phyloP scores from a whole-genome alignment of 2,113 vertebrate genomes.

The Thymallus thymallus region DNA sequence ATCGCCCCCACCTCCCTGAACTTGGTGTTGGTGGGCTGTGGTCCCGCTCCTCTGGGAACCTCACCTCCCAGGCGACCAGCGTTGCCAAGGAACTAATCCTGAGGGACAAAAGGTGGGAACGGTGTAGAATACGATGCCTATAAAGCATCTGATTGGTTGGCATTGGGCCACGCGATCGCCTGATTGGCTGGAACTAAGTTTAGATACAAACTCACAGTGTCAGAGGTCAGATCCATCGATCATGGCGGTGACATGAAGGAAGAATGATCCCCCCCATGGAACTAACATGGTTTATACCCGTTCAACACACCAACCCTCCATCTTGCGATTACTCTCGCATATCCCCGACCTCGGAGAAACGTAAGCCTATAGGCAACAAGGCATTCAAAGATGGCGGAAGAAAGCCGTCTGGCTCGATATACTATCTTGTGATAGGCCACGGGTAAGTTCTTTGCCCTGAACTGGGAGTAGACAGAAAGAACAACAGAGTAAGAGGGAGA shows the following conservation, averaged over 20 bases:
- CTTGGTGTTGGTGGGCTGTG: constrained; percentile 25
- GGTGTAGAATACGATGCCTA: constrained; percentile 56
- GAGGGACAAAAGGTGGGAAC: constrained; percentile 60
- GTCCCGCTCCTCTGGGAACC: constrained; percentile 66
- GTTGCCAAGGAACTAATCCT: constrained; percentile 76
- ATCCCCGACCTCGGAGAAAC: too few relatives aligned
- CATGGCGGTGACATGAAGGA: constrained; percentile 67
- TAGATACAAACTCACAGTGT: constrained; percentile 67
- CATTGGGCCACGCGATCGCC: constrained; percentile 10
- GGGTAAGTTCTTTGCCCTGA: constrained; percentile 33
- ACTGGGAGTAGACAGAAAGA: constrained; percentile 40
- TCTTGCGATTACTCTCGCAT: constrained; percentile 16
- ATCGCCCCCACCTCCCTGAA: constrained; percentile 3
- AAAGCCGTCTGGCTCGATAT: too few relatives aligned
- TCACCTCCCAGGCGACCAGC: constrained; percentile 65
- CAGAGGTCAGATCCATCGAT: constrained; percentile 71
- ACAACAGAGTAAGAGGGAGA: constrained; percentile 52
- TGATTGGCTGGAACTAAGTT: constrained; percentile 69
- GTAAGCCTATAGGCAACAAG: too few relatives aligned
- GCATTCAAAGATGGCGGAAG: too few relatives aligned
- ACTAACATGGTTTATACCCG: constrained; percentile 58
- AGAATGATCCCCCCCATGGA: constrained; percentile 58
- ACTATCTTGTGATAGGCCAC: background rate
- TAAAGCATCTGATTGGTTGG: too few relatives aligned
- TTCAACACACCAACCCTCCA: constrained; percentile 23